These are phyloP conservation scores for Rhea pennata DNA, from an alignment of 2,113 vertebrate species.

Conservation along the genomic window DNA sequence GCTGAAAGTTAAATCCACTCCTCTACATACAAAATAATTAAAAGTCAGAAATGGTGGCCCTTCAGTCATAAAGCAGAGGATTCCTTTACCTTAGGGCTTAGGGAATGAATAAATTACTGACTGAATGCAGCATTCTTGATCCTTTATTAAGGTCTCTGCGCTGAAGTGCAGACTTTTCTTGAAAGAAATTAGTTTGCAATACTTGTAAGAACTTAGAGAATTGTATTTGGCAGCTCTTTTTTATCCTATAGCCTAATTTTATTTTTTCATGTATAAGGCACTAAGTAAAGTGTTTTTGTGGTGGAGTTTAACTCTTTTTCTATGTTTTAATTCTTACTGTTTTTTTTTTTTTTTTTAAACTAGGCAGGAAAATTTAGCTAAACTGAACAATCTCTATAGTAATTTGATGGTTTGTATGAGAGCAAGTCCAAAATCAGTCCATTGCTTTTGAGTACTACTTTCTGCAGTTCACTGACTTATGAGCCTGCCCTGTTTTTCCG, in stretches of 20 bases:
- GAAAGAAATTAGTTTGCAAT: background rate
- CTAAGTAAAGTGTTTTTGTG: background rate
- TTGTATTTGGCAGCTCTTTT: background rate
- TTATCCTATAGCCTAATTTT: slow-evolving; percentile 2
- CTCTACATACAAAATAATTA: too few relatives aligned
- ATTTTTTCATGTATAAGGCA: slow-evolving; percentile 3
- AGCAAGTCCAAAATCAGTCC: background rate
- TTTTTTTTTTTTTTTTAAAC: background rate
- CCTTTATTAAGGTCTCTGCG: background rate
- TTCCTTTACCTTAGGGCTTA: background rate
- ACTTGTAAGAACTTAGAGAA: background rate
- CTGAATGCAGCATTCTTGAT: background rate
- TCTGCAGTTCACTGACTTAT: background rate
- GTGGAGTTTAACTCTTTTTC: background rate
- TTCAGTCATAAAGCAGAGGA: background rate
- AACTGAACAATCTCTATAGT: background rate
- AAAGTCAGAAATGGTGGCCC: background rate
- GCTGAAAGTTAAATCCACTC: background rate
- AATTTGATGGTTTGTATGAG: background rate
- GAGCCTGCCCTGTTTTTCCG: background rate
- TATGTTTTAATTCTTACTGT: background rate
- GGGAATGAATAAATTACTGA: background rate
- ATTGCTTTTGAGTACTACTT: background rate
- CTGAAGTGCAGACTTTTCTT: background rate
- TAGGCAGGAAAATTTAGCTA: background rate